Percentiles rank a stretch among this genome's conserved stretches.
Evolutionary conservation across 2,113 vertebrate genomes (phyloP).

Genomic region (Psilopsiagon aurifrons): DNA sequence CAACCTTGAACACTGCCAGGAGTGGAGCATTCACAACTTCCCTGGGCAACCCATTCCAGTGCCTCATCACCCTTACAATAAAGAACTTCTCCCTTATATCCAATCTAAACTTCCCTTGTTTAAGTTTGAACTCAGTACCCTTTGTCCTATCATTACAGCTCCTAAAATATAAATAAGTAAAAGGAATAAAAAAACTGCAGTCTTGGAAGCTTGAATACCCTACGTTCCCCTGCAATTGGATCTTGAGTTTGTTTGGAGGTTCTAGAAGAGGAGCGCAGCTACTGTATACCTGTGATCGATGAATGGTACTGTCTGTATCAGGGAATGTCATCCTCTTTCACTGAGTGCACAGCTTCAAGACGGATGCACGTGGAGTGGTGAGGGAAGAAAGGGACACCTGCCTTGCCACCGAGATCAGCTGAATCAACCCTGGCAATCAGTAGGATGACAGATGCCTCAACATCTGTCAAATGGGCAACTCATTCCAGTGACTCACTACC

Average conservation of each 20-base stretch:
- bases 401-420: constrained; percentile 99
- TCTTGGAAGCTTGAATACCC: constrained; percentile 98
- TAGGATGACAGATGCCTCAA: constrained; percentile 73
- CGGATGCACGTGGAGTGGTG: constrained; percentile 95
- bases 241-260: constrained; percentile 99
- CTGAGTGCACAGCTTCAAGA: constrained; percentile 97
- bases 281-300: constrained; percentile 91
- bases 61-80: no score
- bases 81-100: no score
- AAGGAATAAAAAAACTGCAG: constrained; percentile 75
- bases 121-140: no score
- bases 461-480: no score
- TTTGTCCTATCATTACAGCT: no score
- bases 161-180: no score
- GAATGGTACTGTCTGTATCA: constrained; percentile 85
- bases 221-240: constrained; percentile 98
- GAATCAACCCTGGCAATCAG: constrained; percentile 99
- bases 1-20: background rate
- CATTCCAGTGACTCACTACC: no score
- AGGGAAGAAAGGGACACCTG: constrained; percentile 98
- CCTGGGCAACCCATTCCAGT: no score
- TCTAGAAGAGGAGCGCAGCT: constrained; percentile 99
- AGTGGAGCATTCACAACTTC: no score
- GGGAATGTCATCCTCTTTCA: constrained; percentile 89
- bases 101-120: no score